These are phyloP conservation scores for Ciconia nigra DNA, from an alignment of 2,797 vertebrate genomes.

Conservation along the genomic window DNA sequence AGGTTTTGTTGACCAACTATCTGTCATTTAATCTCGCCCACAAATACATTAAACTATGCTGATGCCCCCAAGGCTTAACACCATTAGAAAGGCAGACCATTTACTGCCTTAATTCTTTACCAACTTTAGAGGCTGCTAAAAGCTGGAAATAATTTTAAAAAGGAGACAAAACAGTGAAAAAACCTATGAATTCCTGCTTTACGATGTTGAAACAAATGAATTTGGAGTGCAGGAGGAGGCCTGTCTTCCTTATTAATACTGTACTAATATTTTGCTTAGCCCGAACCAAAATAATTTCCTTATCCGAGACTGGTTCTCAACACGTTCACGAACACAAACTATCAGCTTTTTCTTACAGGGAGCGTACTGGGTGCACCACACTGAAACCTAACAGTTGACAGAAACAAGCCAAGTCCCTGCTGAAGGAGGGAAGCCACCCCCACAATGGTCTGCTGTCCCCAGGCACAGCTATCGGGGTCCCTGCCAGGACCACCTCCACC, in stretches of 20 bases:
- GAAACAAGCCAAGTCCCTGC: not conserved
- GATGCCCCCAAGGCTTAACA: not conserved
- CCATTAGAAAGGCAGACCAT: not conserved
- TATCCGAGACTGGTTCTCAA: not conserved
- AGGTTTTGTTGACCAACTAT: not conserved
- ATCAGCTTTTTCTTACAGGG: not conserved
- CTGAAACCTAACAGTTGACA: not conserved
- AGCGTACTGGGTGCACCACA: rapidly evolving
- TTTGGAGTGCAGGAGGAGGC: not conserved
- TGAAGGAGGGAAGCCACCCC: rapidly evolving
- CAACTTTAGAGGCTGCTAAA: not conserved
- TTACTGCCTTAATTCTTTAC: not conserved
- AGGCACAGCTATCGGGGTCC: not conserved
- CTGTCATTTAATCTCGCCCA: not conserved
- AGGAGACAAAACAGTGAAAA: not conserved
- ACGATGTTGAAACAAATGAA: not conserved
- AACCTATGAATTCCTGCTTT: not conserved
- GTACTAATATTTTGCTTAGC: not conserved
- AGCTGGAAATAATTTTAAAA: not conserved
- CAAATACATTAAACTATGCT: not conserved
- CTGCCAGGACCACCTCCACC: rapidly evolving
- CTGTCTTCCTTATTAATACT: not conserved
- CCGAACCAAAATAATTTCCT: not conserved
- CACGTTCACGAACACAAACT: not conserved
- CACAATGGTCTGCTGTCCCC: rapidly evolving